Evolutionary conservation across 2,888 invertebrate genomes (phyloP), one percentile per base, ranked within the genome.

Genomic region (Ctena decussata): DNA sequence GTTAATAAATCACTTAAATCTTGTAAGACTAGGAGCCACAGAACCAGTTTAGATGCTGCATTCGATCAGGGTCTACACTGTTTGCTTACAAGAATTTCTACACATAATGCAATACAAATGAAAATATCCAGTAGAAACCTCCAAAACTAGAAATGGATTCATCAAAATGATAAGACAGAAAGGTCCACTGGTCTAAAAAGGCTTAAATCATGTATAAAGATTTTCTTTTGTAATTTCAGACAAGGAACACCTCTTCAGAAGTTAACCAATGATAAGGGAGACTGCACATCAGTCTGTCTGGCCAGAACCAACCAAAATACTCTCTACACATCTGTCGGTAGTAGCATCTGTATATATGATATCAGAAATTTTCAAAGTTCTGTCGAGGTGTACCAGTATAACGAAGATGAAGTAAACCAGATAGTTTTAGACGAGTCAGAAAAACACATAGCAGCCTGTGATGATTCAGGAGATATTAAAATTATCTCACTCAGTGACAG

Each of bases 381-480:
- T 0, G 46, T 93, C 12, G 90, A 91, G 73, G 82, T 87, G 11
- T 93, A 92, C 75, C 85, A 90, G 35, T 91, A 89, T 41, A 94
- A 94, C 76, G 93, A 93, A 65, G 95, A 95, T 21, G 95, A 95
- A 80, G 92, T 95, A 1, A 95, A 95, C 80, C 94, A 95, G 80
- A 89, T 95, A 41, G 91, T 86, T 11, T 46, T 95, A 41, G 93
- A 94, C 84, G 92, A 93, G 18, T 93, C 94, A 53, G 95, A 95
- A 79, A 88, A 91, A 27, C 93, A 89, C 77, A 81, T 95, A 24
- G 95, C 94, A 21, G 93, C 94, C 0, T 94, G 95, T 87, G 95
- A 95, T 90, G 95, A 95, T 85, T 89, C 94, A 41, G 95, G 95
- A 0, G 92, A 94, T 65, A 92, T 95, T 18, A 94, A 94, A 85